Evolutionary conservation across 2,113 vertebrate genomes (phyloP).

Genomic region (Chaetodon trifascialis): DNA sequence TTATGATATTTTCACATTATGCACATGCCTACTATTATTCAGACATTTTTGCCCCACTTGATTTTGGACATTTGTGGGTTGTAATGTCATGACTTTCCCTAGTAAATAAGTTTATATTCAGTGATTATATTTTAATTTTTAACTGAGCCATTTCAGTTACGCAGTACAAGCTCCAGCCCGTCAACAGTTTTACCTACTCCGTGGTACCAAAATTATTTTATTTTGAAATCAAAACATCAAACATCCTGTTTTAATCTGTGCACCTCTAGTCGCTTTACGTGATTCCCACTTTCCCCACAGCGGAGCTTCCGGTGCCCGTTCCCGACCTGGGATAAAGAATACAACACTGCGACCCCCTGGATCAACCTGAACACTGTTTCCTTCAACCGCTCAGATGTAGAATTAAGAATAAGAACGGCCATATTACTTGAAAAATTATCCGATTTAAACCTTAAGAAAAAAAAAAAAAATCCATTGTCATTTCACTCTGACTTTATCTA

Average conservation of each 20-base stretch:
- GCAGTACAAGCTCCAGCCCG: background rate
- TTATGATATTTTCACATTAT: background rate
- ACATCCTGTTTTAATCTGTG: background rate
- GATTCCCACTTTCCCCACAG: constrained; percentile 16
- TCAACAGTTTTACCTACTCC: background rate
- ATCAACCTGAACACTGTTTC: constrained; percentile 25
- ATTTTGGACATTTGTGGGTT: background rate
- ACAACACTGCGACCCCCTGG: constrained; percentile 81
- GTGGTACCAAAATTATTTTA: background rate
- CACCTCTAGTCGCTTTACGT: background rate
- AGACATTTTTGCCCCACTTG: no score
- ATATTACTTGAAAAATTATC: background rate
- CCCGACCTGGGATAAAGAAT: constrained; percentile 33
- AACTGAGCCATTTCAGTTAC: background rate
- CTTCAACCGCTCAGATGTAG: background rate
- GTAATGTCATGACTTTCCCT: background rate
- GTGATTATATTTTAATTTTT: no score
- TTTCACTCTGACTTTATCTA: background rate
- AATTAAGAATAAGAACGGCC: no score
- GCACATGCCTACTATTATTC: no score
- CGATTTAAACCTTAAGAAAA: background rate
- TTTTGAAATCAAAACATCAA: constrained; percentile 28
- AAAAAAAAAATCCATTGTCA: background rate
- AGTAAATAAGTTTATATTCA: background rate
- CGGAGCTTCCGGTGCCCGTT: constrained; percentile 69